A percentile compares a stretch with the other conserved stretches of the same genome.
Evolutionary conservation across 2,797 vertebrate genomes (phyloP).

Genomic region (Poecilia wingei): DNA sequence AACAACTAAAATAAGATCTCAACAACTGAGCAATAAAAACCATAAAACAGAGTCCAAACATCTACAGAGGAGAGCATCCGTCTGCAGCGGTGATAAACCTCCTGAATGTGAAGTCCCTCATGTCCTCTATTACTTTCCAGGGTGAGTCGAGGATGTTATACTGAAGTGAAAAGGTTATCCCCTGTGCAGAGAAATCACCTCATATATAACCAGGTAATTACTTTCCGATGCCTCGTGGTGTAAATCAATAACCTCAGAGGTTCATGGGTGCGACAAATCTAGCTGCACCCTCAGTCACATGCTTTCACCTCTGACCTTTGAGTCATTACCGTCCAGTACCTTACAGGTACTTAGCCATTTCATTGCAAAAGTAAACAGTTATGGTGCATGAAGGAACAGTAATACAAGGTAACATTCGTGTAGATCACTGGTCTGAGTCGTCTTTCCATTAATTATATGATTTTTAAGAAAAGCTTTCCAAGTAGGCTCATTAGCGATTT

Average conservation of each 20-base stretch:
- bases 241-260: constrained; percentile 68
- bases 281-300: constrained; percentile 55
- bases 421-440: not conserved
- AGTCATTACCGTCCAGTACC: constrained; percentile 56
- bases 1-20: too few relatives aligned
- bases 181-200: constrained; percentile 56
- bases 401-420: not conserved
- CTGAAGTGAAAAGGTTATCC: constrained; percentile 66
- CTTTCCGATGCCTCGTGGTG: constrained; percentile 66
- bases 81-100: constrained; percentile 24
- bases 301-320: constrained; percentile 59
- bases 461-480: not conserved
- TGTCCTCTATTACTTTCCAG: constrained; percentile 44
- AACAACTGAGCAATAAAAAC: too few relatives aligned
- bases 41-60: too few relatives aligned
- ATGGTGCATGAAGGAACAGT: constrained; percentile 7
- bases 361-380: constrained; percentile 44
- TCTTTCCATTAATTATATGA: not conserved
- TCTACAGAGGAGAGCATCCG: not conserved
- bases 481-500: not conserved
- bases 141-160: constrained; percentile 53
- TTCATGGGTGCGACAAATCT: constrained; percentile 62
- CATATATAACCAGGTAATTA: constrained; percentile 73
- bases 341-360: constrained; percentile 42
- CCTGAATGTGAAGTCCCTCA: constrained; percentile 55